Evolutionary conservation across 2,797 vertebrate species (phyloP), one percentile per base, ranked within the genome.

Genomic region (Mus spretus): DNA sequence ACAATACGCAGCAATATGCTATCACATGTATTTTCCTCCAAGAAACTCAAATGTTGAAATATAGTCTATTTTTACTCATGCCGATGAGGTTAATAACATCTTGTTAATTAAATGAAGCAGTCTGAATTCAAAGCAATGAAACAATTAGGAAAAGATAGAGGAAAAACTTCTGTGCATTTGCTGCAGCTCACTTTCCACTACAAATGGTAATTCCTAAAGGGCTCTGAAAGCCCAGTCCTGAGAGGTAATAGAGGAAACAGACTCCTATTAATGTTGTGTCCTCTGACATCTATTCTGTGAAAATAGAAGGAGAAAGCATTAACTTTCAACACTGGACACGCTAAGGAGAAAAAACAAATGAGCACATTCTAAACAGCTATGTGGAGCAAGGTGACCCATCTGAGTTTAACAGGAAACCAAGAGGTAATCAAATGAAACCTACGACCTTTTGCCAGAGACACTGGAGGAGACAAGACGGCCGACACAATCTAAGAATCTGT

Each of bases 381-480:
- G 94, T 94, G 96, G 97, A 98, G 74, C 98, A 98, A 98, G 96
- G 97, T 98, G 98, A 98, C 98, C 96, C 94, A 98, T 96, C 94
- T 97, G 98, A 96, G 98, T 98, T 98, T 98, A 98, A 98, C 97
- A 97, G 97, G 98, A 96, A 98, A 98, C 95, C 96, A 98, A 98
- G 98, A 98, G 98, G 97, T 97, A 98, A 98, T 98, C 96, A 98
- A 98, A 98, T 98, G 98, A 98, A 98, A 98, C 97, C 97, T 98
- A 96, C 77, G 96, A 98, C 98, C 98, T 98, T 98, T 98, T 96
- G 96, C 96, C 94, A 93, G 97, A 97, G 85, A 96, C 34, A 90
- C 72, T 87, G 90, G 98, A 95, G 80, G 83, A 97, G 96, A 97
- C 94, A 97, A 97, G 97, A 98, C 95, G 94, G 97, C 96, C 98